Evolutionary conservation across 2,113 vertebrate genomes (phyloP).

Genomic region (Apodemus speciosus): DNA sequence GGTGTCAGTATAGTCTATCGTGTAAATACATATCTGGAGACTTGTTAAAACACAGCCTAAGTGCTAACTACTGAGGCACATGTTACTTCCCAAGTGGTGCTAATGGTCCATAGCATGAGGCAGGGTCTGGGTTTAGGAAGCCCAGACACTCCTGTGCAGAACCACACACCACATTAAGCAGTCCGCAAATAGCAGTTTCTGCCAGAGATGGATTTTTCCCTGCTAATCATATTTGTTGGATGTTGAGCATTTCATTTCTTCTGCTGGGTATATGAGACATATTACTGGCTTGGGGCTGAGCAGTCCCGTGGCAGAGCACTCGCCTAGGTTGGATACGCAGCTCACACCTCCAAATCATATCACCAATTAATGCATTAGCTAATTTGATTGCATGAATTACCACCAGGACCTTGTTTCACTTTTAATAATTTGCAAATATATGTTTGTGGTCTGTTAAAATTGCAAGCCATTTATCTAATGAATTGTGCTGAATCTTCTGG

Average conservation of each 20-base stretch:
- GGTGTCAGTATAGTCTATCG: slow-evolving; percentile 80
- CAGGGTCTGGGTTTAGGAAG: slow-evolving; percentile 19
- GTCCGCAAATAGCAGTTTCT: slow-evolving; percentile 20
- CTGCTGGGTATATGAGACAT: slow-evolving; percentile 6
- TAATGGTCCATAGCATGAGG: slow-evolving; percentile 33
- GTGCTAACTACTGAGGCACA: slow-evolving; percentile 72
- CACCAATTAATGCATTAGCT: slow-evolving; percentile 57
- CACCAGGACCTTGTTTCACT: slow-evolving; percentile 61
- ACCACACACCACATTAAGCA: neutral
- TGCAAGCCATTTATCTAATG: slow-evolving; percentile 58
- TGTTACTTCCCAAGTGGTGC: slow-evolving; percentile 58
- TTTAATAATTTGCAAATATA: slow-evolving; percentile 61
- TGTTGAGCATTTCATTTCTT: slow-evolving; percentile 22
- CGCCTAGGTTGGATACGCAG: neutral
- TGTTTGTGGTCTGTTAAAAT: slow-evolving; percentile 49
- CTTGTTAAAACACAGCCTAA: slow-evolving; percentile 76
- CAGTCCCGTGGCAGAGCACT: neutral
- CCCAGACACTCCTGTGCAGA: neutral
- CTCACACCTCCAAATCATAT: neutral
- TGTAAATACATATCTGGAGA: slow-evolving; percentile 76
- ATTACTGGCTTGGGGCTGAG: slow-evolving; percentile 1
- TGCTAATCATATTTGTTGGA: neutral
- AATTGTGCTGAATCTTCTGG: slow-evolving; percentile 44
- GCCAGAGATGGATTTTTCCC: slow-evolving; percentile 17
- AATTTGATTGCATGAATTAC: slow-evolving; percentile 57